phyloP scores from a whole-genome alignment of 2,888 invertebrate species.

The Chironomus tentans region DNA sequence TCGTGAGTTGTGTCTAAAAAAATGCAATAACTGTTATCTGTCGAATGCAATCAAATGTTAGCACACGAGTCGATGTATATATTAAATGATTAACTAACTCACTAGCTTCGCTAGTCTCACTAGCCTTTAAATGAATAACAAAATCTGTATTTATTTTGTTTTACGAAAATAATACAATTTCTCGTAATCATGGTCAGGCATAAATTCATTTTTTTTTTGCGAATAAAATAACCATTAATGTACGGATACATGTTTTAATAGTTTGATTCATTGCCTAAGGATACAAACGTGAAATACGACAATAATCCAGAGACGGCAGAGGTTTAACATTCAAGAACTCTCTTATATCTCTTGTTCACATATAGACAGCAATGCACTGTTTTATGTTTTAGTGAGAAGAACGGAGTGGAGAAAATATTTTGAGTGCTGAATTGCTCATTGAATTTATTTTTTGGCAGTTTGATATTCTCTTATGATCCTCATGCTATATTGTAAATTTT shows the following conservation, averaged over 20 bases:
- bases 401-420: no score
- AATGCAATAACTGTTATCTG: not conserved
- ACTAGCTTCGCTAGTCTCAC: no score
- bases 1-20: not conserved
- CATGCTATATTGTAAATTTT: not conserved
- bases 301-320: not conserved
- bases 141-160: not conserved
- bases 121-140: no score
- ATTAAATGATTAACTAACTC: not conserved
- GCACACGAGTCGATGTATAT: not conserved
- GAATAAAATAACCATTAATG: slow-evolving; percentile 8
- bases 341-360: no score
- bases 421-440: not conserved
- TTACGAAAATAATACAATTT: not conserved
- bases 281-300: not conserved
- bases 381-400: no score
- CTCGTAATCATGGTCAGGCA: not conserved
- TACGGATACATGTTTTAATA: not conserved
- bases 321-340: no score
- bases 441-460: no score
- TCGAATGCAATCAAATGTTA: not conserved
- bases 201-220: not conserved
- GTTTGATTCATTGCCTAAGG: not conserved
- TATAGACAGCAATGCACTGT: no score
- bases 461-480: no score